A percentile compares a stretch with the other conserved stretches of the same genome.
phyloP scores from a whole-genome alignment of 2,113 vertebrate genomes.

The Burhinus oedicnemus region DNA sequence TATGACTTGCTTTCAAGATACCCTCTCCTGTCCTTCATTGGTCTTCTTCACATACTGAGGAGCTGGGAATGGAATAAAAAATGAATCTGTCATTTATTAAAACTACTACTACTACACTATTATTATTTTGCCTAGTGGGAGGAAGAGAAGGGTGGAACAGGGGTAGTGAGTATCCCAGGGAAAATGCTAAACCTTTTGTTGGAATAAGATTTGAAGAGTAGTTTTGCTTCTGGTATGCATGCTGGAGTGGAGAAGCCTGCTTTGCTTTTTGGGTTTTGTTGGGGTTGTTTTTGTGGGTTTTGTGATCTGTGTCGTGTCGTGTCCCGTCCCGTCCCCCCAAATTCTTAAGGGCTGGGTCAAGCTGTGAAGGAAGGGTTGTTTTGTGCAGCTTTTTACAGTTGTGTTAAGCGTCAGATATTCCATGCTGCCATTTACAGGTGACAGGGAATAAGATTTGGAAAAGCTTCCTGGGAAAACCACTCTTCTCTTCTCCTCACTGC shows the following conservation, averaged over 20 bases:
- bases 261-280: not conserved
- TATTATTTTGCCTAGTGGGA: not conserved
- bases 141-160: not conserved
- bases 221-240: not conserved
- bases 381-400: not conserved
- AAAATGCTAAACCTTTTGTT: not conserved
- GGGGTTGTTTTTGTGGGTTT: not conserved
- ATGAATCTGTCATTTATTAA: not conserved
- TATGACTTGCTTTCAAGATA: not conserved
- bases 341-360: not conserved
- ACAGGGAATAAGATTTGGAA: slow-evolving; percentile 84
- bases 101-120: not conserved
- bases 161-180: not conserved
- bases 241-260: not conserved
- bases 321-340: no score
- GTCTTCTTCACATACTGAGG: not conserved
- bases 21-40: not conserved
- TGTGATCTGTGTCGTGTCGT: no score
- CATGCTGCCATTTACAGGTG: slow-evolving; percentile 70
- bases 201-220: not conserved
- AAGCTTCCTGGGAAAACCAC: slow-evolving; percentile 76
- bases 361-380: not conserved
- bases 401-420: not conserved
- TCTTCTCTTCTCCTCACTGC: slow-evolving; percentile 91
- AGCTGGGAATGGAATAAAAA: not conserved